Conservation (phyloP, 2,113 vertebrate genomes). For the Micromys minutus region DNA sequence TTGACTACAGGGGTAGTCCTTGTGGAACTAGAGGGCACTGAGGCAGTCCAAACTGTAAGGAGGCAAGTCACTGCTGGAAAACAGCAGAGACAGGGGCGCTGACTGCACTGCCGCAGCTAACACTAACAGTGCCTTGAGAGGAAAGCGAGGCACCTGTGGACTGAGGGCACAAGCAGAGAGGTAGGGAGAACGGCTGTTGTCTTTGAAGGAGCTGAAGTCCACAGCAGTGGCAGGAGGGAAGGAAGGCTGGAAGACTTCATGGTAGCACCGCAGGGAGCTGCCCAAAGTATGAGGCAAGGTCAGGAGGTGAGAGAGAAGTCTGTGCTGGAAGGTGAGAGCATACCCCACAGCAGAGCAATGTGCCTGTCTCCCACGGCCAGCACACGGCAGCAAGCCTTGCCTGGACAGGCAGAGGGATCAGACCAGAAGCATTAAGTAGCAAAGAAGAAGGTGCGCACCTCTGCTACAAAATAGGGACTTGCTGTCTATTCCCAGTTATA, state of each 20-base stretch:
- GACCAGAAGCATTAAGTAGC: fast-evolving
- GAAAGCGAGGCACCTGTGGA: fast-evolving
- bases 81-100: neutral
- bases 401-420: fast-evolving
- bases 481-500: neutral
- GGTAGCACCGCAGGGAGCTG: neutral
- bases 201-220: neutral
- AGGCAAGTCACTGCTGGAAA: neutral
- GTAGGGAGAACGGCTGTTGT: too few species aligned
- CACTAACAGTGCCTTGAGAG: neutral
- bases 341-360: neutral
- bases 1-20: neutral
- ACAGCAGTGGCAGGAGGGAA: neutral
- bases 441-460: neutral
- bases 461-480: neutral
- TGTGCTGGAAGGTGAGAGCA: neutral
- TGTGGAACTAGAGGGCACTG: fast-evolving
- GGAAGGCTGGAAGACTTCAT: neutral
- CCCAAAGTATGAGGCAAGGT: neutral
- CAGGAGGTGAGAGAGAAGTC: neutral
- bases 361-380: neutral
- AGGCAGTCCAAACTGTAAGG: neutral
- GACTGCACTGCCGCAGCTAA: fast-evolving
- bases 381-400: neutral
- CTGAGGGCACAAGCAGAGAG: neutral